These are phyloP conservation scores for Bambusicola thoracicus DNA, from an alignment of 2,113 vertebrate genomes.

Conservation along the genomic window DNA sequence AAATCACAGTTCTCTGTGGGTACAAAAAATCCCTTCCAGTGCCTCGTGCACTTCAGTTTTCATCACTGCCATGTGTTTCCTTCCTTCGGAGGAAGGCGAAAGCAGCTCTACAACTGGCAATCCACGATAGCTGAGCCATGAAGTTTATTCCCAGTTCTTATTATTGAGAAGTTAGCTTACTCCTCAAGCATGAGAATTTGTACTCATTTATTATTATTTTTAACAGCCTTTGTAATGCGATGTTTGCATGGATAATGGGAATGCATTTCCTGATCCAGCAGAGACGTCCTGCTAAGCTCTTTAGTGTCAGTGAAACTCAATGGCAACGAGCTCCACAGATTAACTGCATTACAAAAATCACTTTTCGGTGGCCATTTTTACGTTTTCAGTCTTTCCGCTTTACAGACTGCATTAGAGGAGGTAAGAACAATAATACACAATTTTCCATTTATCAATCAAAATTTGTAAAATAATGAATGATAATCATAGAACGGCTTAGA, in stretches of 20 bases:
- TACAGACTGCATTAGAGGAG: neutral
- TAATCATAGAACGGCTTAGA: too few species aligned
- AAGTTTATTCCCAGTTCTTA: neutral
- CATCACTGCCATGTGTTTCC: neutral
- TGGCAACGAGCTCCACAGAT: constrained; percentile 32
- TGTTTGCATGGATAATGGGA: constrained; percentile 34
- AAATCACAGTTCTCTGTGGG: neutral
- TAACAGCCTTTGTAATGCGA: neutral
- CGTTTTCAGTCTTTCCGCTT: neutral
- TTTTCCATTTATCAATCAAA: neutral
- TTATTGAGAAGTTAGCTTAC: constrained; percentile 3
- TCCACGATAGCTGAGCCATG: neutral
- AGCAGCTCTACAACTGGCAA: neutral
- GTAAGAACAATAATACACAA: neutral
- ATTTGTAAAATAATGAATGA: neutral
- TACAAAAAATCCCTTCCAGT: neutral
- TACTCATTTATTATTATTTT: neutral
- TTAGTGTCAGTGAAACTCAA: constrained; percentile 35
- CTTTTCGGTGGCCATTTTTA: neutral
- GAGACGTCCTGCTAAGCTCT: constrained; percentile 49
- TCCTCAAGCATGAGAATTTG: neutral
- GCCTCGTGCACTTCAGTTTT: neutral
- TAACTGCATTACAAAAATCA: neutral
- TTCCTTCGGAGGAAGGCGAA: neutral
- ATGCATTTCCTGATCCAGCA: constrained; percentile 31